These are phyloP conservation scores for Cyanoliseus patagonus DNA, from an alignment of 2,113 vertebrate species.

Conservation along the genomic window DNA sequence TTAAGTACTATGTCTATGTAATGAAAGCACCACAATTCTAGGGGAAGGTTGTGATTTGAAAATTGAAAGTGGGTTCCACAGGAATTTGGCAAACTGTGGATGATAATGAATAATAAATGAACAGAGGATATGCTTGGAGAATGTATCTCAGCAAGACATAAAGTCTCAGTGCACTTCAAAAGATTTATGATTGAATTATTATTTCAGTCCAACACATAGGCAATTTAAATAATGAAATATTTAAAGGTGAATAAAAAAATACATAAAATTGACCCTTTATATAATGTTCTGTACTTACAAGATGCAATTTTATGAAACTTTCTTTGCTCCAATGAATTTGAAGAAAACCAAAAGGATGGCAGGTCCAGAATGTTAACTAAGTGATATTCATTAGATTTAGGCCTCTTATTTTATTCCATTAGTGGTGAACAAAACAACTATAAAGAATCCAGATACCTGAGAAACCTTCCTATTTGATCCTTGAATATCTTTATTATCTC, in stretches of 20 bases:
- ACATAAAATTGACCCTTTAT: neutral
- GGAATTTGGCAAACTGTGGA: conserved; percentile 49
- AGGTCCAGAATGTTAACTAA: neutral
- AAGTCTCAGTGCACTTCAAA: conserved; percentile 48
- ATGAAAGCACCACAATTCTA: neutral
- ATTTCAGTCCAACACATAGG: neutral
- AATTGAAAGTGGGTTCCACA: conserved; percentile 39
- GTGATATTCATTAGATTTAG: neutral
- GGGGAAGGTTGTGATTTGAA: neutral
- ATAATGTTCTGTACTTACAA: neutral
- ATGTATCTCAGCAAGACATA: conserved; percentile 42
- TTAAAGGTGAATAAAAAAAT: conserved; percentile 24
- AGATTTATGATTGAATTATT: conserved; percentile 30
- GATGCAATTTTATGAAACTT: neutral
- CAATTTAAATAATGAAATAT: conserved; percentile 51
- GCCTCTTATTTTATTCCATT: neutral
- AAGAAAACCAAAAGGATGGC: neutral
- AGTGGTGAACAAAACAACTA: neutral
- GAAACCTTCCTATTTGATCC: conserved; percentile 21
- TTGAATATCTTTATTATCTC: conserved; percentile 14
- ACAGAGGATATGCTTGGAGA: neutral
- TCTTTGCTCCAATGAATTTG: neutral
- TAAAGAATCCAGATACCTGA: neutral
- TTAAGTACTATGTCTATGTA: neutral
- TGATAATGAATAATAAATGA: conserved; percentile 69